Base-by-base conservation (phyloP, 2,888 invertebrate genomes). In the Acrocera orbiculus region DNA sequence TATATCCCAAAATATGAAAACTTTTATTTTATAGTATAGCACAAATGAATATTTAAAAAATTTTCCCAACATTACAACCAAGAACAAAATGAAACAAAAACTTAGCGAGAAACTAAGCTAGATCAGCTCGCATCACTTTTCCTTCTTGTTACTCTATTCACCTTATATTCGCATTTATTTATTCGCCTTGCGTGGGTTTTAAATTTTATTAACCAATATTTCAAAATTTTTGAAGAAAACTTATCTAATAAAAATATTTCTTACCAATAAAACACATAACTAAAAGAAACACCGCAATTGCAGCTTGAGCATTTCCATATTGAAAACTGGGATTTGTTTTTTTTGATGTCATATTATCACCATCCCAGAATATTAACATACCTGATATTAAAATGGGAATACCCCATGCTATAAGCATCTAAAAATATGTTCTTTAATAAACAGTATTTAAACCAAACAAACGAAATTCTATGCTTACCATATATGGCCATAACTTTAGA, bases 191-290 rank as follows among this genome's bases (percentile, higher is more conserved):
- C n/a, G n/a, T n/a, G n/a, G n/a, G n/a, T n/a, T n/a, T n/a, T n/a
- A n/a, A n/a, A n/a, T n/a, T n/a, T n/a, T n/a, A n/a, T n/a, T 19
- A 19, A 19, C 7, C 19, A 19, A 19, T 19, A 19, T 8, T 19
- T 19, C 8, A 19, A 19, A 5, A 19, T 19, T 7, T 19, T 19
- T 19, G 19, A 7, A n/a, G n/a, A n/a, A n/a, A 7, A 7, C 19
- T 5, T 19, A 7, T 19, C 2, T 7, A 2, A 7, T 7, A 19
- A 19, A 19, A 19, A 19, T 19, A n/a, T n/a, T 35, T 50, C 63
- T 62, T 57, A 83, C 83, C 77, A 42, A 80, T 73, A 41, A 86
- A 75, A 48, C 80, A 80, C 52, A 82, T 73, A 19, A 82, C 70
- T 7, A 85, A 65, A 32, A 85, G 61, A 46, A 79, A 72, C 2